phyloP scores from a whole-genome alignment of 2,113 vertebrate genomes.

The Eublepharis macularius region DNA sequence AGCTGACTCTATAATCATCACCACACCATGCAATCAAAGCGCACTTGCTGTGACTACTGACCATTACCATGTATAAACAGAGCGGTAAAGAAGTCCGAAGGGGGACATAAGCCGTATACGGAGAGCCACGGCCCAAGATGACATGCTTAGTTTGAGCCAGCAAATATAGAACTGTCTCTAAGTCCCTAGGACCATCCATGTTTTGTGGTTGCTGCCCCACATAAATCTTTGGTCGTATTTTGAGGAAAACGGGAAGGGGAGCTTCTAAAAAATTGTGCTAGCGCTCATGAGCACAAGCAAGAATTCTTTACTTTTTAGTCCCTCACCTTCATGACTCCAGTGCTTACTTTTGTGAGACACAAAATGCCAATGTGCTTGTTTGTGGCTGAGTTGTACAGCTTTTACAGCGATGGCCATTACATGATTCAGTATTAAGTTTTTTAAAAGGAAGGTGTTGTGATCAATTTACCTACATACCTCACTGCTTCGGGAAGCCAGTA shows the following conservation, averaged over 20 bases:
- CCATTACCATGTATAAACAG: background rate
- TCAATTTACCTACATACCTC: background rate
- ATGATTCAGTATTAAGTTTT: background rate
- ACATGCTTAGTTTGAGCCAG: background rate
- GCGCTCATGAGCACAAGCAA: background rate
- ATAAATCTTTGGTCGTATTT: background rate
- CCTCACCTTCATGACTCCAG: no score
- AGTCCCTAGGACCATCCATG: no score
- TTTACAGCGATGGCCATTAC: no score
- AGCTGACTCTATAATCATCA: no score
- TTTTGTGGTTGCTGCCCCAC: background rate
- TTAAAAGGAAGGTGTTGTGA: background rate
- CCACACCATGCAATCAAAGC: no score
- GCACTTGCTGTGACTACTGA: background rate
- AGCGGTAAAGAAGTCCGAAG: background rate
- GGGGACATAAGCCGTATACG: no score
- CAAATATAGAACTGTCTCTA: background rate
- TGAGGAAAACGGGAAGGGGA: background rate
- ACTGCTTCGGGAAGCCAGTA: background rate
- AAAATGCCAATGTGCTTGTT: no score
- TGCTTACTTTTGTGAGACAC: no score
- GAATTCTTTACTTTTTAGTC: background rate
- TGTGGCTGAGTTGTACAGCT: no score
- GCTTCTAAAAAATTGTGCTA: accelerated
- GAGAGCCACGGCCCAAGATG: no score